phyloP scores from a whole-genome alignment of 2,113 vertebrate species.

The Apaloderma vittatum region DNA sequence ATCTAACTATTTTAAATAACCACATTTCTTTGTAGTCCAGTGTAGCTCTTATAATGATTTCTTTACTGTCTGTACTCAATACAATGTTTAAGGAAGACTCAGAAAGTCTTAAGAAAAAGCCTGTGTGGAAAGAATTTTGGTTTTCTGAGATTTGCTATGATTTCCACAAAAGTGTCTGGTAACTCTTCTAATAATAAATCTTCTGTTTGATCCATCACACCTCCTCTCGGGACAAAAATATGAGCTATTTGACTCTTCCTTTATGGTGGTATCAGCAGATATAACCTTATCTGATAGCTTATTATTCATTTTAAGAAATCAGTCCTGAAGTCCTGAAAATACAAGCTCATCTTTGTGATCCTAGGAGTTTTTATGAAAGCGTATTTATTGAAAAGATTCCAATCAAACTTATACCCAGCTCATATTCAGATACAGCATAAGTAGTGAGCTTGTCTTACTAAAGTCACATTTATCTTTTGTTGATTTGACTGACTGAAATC shows the following conservation, averaged over 20 bases:
- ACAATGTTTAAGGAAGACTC: background rate
- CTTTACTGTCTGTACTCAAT: background rate
- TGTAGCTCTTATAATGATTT: background rate
- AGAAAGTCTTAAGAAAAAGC: background rate
- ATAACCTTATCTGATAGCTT: background rate
- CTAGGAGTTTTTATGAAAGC: background rate
- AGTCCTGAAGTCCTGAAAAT: background rate
- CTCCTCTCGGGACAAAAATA: background rate
- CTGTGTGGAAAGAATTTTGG: fast-evolving
- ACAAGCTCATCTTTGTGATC: background rate
- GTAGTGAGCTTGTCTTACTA: background rate
- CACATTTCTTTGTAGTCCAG: background rate
- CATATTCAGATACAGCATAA: background rate
- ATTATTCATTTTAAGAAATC: background rate
- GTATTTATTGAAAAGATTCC: background rate
- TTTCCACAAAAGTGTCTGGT: background rate
- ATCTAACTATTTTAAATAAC: background rate
- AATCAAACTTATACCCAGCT: background rate
- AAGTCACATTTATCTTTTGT: background rate
- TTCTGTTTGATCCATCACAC: background rate
- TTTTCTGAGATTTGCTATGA: background rate
- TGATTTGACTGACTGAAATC: background rate
- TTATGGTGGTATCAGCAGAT: background rate
- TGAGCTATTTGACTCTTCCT: background rate
- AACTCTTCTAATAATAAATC: background rate